Base-by-base conservation (phyloP, 2,797 vertebrate genomes). In the Acanthopagrus latus region DNA sequence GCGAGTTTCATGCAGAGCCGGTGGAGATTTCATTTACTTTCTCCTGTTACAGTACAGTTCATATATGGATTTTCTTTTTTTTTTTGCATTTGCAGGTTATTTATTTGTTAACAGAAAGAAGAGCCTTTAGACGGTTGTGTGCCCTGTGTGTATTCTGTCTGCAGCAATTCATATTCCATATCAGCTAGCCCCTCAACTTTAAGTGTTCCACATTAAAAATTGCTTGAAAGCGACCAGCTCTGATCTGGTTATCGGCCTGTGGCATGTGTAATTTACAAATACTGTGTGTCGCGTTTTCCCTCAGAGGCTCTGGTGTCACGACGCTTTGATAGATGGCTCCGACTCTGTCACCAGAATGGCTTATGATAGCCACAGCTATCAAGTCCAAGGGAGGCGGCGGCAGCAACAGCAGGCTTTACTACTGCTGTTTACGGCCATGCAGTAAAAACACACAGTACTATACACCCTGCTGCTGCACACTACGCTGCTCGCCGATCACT, bases 351-450 rank as follows among this genome's bases (percentile, higher is more conserved):
- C 79, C 74, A 81, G 79, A 86, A 91, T 87, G 88, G 86, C 81
- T 90, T 72, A 80, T 89, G 90, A 91, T 90, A 57, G 88, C 80
- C 68, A 57, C 46, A 51, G 89, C 75, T 76, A 84, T 89, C 78
- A 80, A 75, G 82, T 82, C 52, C 12, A 2, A 74, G 48, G 63
- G 69, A 83, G 67, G 46, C 65, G 21, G 63, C 44, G 1, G 65
- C 41, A 17, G 48, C 46, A 38, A 83, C 70, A 44, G 81, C 59
- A 63, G 76, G 74, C 80, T 88, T 90, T 86, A 89, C 86, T 80
- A 80, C 80, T 83, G 84, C 82, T 88, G 88, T 91, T 91, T 91
- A 90, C 88, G 89, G 85, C 84, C 86, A 80, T 90, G 90, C 88
- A 86, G 90, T 88, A 91, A 86, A 86, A 78, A 81, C 82, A 80